A percentile compares a stretch with the other conserved stretches of the same genome.
Evolutionary conservation across 2,113 vertebrate genomes (phyloP).

Genomic region (Ciconia boyciana): DNA sequence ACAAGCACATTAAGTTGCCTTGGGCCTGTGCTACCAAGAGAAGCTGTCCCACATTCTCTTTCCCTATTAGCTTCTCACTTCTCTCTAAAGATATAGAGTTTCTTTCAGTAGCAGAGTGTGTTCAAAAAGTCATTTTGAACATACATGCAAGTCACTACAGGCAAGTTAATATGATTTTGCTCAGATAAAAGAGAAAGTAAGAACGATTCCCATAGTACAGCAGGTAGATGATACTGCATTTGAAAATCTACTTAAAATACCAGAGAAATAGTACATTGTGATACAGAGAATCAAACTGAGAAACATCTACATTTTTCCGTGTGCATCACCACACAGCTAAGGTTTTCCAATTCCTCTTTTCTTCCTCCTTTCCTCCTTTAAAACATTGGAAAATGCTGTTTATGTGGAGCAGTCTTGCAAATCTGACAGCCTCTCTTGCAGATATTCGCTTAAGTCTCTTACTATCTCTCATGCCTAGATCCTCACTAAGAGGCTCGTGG

Average conservation of each 20-base stretch:
- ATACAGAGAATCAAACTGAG: neutral
- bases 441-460: neutral
- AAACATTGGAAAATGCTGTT: neutral
- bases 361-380: neutral
- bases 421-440: neutral
- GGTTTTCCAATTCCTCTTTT: neutral
- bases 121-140: neutral
- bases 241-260: neutral
- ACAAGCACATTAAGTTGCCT: neutral
- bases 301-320: neutral
- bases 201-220: neutral
- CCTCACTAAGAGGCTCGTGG: neutral
- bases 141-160: neutral
- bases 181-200: neutral
- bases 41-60: neutral
- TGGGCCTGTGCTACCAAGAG: neutral
- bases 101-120: neutral
- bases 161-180: neutral
- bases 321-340: neutral
- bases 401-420: neutral
- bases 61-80: neutral
- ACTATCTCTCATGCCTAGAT: neutral
- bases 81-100: neutral
- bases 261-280: neutral
- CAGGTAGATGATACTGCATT: neutral